Conservation (phyloP, 2,113 vertebrate species). For the Ceyx melanurus region DNA sequence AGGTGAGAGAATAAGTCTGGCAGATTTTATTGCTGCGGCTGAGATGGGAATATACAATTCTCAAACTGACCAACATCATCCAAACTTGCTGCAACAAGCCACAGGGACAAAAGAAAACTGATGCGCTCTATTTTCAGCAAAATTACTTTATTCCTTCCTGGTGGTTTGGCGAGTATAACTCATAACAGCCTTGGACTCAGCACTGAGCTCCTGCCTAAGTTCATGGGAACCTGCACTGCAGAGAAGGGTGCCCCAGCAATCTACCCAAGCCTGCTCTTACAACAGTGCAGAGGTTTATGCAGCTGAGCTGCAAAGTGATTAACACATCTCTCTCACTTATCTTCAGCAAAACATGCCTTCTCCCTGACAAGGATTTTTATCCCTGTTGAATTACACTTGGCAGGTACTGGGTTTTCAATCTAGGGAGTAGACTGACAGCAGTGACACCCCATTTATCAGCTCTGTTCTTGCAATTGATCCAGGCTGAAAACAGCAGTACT, state of each 20-base stretch:
- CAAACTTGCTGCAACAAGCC: not conserved
- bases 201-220: not conserved
- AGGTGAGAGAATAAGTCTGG: not conserved
- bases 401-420: not conserved
- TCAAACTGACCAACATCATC: not conserved
- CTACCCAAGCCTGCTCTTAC: not conserved
- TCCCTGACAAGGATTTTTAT: not conserved
- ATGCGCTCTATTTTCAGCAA: not conserved
- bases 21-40: not conserved
- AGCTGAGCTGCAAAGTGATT: not conserved
- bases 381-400: not conserved
- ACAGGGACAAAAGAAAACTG: fast-evolving
- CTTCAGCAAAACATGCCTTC: not conserved
- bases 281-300: not conserved
- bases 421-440: not conserved
- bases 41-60: not conserved
- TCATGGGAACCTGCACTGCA: fast-evolving
- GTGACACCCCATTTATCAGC: not conserved
- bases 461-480: not conserved
- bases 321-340: not conserved
- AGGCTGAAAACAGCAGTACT: not conserved
- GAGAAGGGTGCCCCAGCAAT: not conserved
- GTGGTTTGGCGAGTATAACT: not conserved
- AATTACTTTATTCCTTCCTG: not conserved
- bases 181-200: not conserved